phyloP scores from a whole-genome alignment of 2,797 vertebrate species.

The Macrochelys suwanniensis region DNA sequence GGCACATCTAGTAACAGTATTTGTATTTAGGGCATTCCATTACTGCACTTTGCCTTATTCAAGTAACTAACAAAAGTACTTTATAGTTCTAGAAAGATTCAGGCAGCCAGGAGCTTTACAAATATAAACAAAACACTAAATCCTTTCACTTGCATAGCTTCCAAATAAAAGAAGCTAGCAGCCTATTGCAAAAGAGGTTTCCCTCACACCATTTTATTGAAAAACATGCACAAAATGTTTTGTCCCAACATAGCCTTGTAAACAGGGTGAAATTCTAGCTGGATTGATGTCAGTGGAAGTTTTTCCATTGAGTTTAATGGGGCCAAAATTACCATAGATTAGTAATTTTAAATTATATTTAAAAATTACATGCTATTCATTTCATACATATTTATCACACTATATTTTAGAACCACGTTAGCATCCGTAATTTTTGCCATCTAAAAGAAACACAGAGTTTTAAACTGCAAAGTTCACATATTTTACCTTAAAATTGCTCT shows the following conservation, averaged over 20 bases:
- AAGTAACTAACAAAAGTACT: fast-evolving
- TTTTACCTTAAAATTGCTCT: neutral
- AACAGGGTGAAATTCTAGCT: neutral
- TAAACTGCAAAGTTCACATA: neutral
- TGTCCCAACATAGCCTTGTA: fast-evolving
- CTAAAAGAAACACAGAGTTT: neutral
- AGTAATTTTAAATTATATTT: neutral
- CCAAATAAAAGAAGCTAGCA: neutral
- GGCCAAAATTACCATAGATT: neutral
- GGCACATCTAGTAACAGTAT: neutral
- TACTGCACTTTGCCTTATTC: fast-evolving
- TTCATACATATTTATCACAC: neutral
- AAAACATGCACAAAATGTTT: neutral
- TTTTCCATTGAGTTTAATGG: neutral
- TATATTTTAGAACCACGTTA: constrained; percentile 4
- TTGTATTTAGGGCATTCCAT: fast-evolving
- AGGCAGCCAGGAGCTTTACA: neutral
- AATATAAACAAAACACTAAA: neutral
- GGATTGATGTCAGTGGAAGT: neutral
- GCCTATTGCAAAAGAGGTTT: neutral
- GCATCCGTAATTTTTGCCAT: neutral
- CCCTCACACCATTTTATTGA: neutral
- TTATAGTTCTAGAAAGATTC: neutral
- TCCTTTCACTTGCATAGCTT: neutral
- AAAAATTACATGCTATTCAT: neutral